A percentile compares a stretch with the other conserved stretches of the same genome.
Evolutionary conservation across 2,797 vertebrate species (phyloP).

Genomic region (Orestias chungarensis): DNA sequence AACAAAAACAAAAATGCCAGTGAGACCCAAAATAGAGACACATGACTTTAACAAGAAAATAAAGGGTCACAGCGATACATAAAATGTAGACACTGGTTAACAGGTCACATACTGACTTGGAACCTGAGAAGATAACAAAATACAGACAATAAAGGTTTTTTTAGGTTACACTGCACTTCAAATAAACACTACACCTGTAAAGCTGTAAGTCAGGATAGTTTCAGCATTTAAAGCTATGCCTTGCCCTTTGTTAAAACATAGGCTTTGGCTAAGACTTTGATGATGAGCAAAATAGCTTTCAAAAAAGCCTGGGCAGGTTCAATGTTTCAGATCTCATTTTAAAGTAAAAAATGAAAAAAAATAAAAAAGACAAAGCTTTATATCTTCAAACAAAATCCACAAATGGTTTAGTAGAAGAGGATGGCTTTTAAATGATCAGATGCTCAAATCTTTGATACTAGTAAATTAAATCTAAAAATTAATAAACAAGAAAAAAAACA

Average conservation of each 20-base stretch:
- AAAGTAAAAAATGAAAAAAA: slow-evolving; percentile 35
- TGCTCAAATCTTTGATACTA: slow-evolving; percentile 5
- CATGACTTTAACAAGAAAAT: slow-evolving; percentile 32
- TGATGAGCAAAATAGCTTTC: slow-evolving; percentile 55
- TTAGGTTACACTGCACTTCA: slow-evolving; percentile 31
- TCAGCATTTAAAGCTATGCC: slow-evolving; percentile 64
- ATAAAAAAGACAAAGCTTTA: slow-evolving; percentile 24
- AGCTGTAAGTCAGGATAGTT: slow-evolving; percentile 62
- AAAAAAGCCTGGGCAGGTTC: slow-evolving; percentile 45
- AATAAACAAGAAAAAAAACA: slow-evolving; percentile 5
- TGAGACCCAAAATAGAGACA: slow-evolving; percentile 38
- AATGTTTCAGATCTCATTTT: slow-evolving; percentile 39
- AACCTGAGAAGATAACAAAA: slow-evolving; percentile 33
- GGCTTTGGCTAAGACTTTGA: slow-evolving; percentile 59
- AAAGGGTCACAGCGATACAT: slow-evolving; percentile 37
- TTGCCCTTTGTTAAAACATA: slow-evolving; percentile 55
- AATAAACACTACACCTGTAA: slow-evolving; percentile 48
- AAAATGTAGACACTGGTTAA: slow-evolving; percentile 36
- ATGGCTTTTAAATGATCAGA: slow-evolving; percentile 9
- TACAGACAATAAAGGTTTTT: slow-evolving; percentile 43
- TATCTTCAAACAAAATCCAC: slow-evolving; percentile 35
- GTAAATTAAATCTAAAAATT: neutral
- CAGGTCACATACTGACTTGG: slow-evolving; percentile 41
- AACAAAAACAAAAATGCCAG: slow-evolving; percentile 20
- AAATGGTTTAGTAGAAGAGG: slow-evolving; percentile 30